Conservation (phyloP, 2,797 vertebrate species). For the Eleutherodactylus coqui region DNA sequence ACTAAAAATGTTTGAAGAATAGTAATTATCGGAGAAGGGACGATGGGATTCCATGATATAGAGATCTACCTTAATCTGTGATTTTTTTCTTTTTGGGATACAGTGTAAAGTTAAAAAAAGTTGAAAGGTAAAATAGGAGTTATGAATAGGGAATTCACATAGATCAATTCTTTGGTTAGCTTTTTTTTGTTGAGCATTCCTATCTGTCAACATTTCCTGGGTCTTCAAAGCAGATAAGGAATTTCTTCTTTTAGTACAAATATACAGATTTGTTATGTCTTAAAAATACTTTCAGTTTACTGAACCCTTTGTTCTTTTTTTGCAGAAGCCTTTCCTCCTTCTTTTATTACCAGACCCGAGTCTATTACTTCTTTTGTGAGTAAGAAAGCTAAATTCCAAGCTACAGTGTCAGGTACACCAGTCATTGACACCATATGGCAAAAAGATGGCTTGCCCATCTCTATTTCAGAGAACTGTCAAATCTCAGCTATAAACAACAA, state of each 20-base stretch:
- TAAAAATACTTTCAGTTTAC: not conserved
- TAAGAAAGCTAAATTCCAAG: conserved; percentile 89
- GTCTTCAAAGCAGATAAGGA: not conserved
- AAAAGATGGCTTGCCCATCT: conserved; percentile 89
- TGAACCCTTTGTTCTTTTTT: conserved; percentile 72
- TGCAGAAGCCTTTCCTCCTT: conserved; percentile 94
- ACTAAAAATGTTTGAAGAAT: not conserved
- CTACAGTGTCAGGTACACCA: conserved; percentile 89
- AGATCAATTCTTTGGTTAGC: not conserved
- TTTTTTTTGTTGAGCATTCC: not conserved
- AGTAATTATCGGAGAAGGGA: not conserved
- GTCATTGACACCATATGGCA: conserved; percentile 95
- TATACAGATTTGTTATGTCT: not conserved
- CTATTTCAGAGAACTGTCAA: conserved; percentile 80
- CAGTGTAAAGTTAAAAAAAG: not conserved
- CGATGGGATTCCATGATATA: not conserved
- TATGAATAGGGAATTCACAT: not conserved
- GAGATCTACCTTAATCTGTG: not conserved
- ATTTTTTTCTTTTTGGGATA: not conserved
- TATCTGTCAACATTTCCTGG: not conserved
- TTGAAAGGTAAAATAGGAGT: not conserved
- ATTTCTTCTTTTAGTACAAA: not conserved
- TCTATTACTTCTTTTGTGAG: conserved; percentile 92
- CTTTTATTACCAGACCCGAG: conserved; percentile 94
- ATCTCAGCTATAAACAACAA: conserved; percentile 88